Base-by-base conservation (phyloP, 2,113 vertebrate species). In the Rhinichthys klamathensis region DNA sequence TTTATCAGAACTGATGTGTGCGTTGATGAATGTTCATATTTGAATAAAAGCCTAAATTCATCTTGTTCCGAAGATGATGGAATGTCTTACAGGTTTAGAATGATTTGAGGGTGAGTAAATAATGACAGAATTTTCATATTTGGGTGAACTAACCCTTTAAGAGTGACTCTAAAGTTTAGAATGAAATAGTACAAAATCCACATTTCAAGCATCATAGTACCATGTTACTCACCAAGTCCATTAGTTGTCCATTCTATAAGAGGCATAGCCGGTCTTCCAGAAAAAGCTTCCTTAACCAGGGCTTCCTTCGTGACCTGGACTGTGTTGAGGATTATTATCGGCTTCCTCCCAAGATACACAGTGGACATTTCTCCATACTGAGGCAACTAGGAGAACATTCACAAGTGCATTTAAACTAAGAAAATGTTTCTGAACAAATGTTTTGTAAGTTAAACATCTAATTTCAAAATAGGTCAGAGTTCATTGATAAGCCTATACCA, bases 351-450 rank as follows among this genome's bases (percentile, higher is more conserved):
- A 6, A 91, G 3, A 18, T 80, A 88, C 1, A 88, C 0, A 27
- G 70, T 46, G 30, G 74, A 63, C 41, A 90, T 58, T 30, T 90
- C 89, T 11, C 88, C 89, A 73, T 90, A 90, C 18, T 87, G 63
- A 44, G 11, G 9, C 79, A 77, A 84, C 0, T 18, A 6, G 10
- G 0, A 30, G 41, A 25, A 74, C 38, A 38, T 38, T 7, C 38
- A 38, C 7, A 41, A 41, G 38, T 8, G 38, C 38, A 41, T 41
- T 41, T 41, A 8, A 38, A 8, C 38, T 7, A 38, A 41, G 38
- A 41, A 41, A 44, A 9, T 44, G 21, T 72, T 51, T 75, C 41
- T 51, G 3, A 54, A 54, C 44, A 18, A 2, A 0, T 21, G 3
- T 38, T 13, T 67, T 67, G 30, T 21, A 18, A 32, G 9, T 18